phyloP scores from a whole-genome alignment of 2,888 invertebrate genomes.

The Argynnis bischoffii region DNA sequence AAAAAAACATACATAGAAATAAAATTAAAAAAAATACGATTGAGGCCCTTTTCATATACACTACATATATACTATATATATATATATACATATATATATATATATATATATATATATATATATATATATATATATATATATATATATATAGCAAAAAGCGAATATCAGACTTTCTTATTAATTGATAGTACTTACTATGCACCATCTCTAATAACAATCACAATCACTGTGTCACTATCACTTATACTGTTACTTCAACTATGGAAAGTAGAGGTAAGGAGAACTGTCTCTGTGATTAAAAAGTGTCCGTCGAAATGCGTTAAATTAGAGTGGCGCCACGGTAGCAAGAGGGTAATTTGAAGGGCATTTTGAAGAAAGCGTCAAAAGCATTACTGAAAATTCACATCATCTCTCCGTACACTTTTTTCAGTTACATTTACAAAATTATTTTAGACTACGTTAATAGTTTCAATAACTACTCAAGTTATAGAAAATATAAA shows the following conservation, averaged over 20 bases:
- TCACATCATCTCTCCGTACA: too few species aligned
- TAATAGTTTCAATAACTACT: too few species aligned
- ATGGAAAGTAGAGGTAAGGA: too few species aligned
- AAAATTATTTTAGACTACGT: too few species aligned
- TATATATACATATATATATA: not conserved
- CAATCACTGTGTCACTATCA: slow-evolving; percentile 13
- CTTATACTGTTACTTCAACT: not conserved
- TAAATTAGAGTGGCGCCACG: too few species aligned
- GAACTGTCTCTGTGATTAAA: too few species aligned
- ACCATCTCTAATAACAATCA: not conserved
- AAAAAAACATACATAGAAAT: not conserved
- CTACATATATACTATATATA: not conserved
- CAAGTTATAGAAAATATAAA: too few species aligned
- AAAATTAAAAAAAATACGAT: not conserved
- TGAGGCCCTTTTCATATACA: slow-evolving; percentile 7
- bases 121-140: not conserved
- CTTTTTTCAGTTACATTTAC: too few species aligned
- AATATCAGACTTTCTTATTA: slow-evolving; percentile 15
- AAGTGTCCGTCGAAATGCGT: too few species aligned
- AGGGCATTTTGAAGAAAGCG: too few species aligned
- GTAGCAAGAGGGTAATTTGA: too few species aligned
- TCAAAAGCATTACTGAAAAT: too few species aligned
- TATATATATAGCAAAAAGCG: not conserved
- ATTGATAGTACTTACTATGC: slow-evolving; percentile 3
- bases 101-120: not conserved